Evolutionary conservation across 2,113 vertebrate genomes (phyloP).

Genomic region (Neopipo cinnamomea): DNA sequence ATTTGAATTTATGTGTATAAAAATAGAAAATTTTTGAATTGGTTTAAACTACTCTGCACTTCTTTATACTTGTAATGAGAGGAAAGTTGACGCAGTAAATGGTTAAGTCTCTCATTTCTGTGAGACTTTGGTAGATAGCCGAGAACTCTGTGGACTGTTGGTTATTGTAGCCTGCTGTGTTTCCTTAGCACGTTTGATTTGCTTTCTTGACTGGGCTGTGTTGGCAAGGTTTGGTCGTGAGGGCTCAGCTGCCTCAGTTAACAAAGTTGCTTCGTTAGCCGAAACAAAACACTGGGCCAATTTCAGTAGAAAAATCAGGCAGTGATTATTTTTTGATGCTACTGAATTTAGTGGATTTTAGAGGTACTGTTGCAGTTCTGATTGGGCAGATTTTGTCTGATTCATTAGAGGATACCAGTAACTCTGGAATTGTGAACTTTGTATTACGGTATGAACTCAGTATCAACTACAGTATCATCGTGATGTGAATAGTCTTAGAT

Average conservation of each 20-base stretch:
- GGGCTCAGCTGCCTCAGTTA: neutral
- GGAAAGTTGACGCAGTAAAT: neutral
- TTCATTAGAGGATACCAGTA: neutral
- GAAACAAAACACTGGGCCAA: neutral
- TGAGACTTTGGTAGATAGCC: neutral
- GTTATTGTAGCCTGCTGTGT: neutral
- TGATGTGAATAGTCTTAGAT: neutral
- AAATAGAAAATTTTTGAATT: neutral
- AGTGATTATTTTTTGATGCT: neutral
- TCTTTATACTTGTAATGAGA: neutral
- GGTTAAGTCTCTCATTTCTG: neutral
- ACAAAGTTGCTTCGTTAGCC: neutral
- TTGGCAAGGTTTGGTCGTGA: neutral
- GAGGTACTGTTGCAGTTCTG: neutral
- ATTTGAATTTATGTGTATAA: neutral
- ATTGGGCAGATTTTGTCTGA: neutral
- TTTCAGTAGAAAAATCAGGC: neutral
- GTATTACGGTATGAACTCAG: neutral
- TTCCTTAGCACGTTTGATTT: neutral
- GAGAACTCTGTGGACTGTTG: neutral
- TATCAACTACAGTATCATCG: neutral
- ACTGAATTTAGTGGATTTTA: neutral
- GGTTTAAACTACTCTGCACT: neutral
- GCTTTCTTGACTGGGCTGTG: neutral
- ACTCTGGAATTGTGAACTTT: neutral